Base-by-base conservation (phyloP, 1,140 invertebrate genomes). In the Leucophenga varia region DNA sequence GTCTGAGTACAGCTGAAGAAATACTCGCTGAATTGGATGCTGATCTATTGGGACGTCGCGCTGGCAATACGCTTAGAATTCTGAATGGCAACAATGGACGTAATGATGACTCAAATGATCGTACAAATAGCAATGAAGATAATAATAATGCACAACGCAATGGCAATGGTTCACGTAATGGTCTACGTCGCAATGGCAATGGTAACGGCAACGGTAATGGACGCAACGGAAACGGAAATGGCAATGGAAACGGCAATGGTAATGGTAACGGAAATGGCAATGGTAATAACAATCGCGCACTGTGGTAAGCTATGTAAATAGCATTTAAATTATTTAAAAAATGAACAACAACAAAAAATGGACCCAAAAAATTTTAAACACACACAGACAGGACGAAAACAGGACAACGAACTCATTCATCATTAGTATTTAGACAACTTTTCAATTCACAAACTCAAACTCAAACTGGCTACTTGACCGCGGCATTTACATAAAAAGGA, bases 321-420 rank as follows among this genome's bases (percentile, higher is more conserved):
- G n/a, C n/a, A n/a, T n/a, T n/a, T n/a, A n/a, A n/a, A n/a, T n/a
- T n/a, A n/a, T n/a, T n/a, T n/a, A n/a, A n/a, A n/a, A n/a, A n/a
- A n/a, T n/a, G n/a, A n/a, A n/a, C n/a, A n/a, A n/a, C n/a, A n/a
- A n/a, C n/a, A n/a, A n/a, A n/a, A n/a, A n/a, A n/a, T n/a, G n/a
- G n/a, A n/a, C n/a, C n/a, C n/a, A n/a, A n/a, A n/a, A n/a, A n/a
- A n/a, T n/a, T n/a, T n/a, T n/a, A n/a, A n/a, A n/a, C n/a, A n/a
- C n/a, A n/a, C n/a, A 25, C 49, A 58, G 46, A 49, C 45, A 63
- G 55, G 64, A 57, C 61, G 65, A 58, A 64, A 59, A 10, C 22
- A 25, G n/a, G 22, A 25, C 22, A 25, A 25, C 22, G 22, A 25
- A 6, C 10, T 25, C 22, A 25, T 25, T 25, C 10, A 25, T 5